phyloP scores from a whole-genome alignment of 2,797 vertebrate genomes.

The Sus cebifrons region DNA sequence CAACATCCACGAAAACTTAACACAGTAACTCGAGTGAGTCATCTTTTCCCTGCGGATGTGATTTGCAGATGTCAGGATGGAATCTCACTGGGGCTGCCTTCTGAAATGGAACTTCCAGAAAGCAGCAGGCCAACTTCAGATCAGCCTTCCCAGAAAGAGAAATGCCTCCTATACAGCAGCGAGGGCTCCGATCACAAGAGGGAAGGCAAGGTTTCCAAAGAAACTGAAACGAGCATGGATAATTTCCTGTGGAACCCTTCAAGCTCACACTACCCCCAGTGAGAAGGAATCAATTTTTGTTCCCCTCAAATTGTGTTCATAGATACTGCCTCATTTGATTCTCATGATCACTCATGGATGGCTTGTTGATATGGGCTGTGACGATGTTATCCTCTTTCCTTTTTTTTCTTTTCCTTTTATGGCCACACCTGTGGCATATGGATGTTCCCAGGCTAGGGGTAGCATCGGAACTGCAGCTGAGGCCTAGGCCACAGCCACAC shows the following conservation, averaged over 20 bases:
- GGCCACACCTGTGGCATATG: too few species aligned
- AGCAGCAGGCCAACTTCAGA: slow-evolving; percentile 54
- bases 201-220: not conserved
- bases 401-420: too few species aligned
- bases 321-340: slow-evolving; percentile 26
- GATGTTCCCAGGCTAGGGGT: too few species aligned
- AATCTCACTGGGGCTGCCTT: slow-evolving; percentile 68
- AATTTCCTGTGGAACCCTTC: not conserved
- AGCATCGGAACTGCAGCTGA: too few species aligned
- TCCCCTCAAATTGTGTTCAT: not conserved
- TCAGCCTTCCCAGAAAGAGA: slow-evolving; percentile 60
- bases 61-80: slow-evolving; percentile 80
- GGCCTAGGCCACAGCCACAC: too few species aligned
- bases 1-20: slow-evolving; percentile 74
- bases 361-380: not conserved
- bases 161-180: slow-evolving; percentile 59
- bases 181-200: not conserved
- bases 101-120: slow-evolving; percentile 73
- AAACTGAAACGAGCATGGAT: not conserved
- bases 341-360: not conserved
- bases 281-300: not conserved
- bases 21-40: slow-evolving; percentile 50
- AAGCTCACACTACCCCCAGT: not conserved
- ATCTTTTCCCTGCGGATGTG: slow-evolving; percentile 76
- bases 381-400: not conserved